A percentile compares a stretch with the other conserved stretches of the same genome.
Conservation (phyloP, 2,888 invertebrate genomes). For the Drepanosiphum platanoidis region DNA sequence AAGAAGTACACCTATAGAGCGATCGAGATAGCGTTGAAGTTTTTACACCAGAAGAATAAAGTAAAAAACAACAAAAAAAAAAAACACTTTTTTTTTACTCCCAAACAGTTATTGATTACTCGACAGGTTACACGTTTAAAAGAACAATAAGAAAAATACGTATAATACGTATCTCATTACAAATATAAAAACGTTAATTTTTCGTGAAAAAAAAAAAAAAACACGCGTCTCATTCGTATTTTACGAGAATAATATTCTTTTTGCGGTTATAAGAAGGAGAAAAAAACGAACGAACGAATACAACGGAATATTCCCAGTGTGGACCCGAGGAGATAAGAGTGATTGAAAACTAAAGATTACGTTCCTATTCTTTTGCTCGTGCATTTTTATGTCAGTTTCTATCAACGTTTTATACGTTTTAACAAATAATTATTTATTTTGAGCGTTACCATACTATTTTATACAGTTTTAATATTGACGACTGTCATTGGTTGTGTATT, state of each 20-base stretch:
- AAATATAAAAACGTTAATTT: too few relatives aligned
- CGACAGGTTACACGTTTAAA: not conserved
- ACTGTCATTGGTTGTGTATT: not conserved
- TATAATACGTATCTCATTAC: not conserved
- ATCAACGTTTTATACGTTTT: too few relatives aligned
- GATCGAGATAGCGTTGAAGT: constrained; percentile 3
- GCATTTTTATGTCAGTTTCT: not conserved
- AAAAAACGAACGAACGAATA: too few relatives aligned
- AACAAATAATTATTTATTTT: not conserved
- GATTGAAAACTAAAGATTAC: not conserved
- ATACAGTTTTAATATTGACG: not conserved
- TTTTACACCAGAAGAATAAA: not conserved
- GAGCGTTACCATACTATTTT: not conserved
- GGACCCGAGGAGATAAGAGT: not conserved
- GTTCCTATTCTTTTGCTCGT: not conserved
- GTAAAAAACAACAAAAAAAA: not conserved
- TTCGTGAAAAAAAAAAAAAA: not conserved
- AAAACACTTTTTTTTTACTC: not conserved
- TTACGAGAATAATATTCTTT: too few relatives aligned
- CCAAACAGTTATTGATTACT: not conserved
- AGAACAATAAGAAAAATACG: not conserved
- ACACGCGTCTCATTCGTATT: not conserved
- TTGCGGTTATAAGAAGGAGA: too few relatives aligned
- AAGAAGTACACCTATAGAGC: constrained; percentile 1
- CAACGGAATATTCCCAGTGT: not conserved